Base-by-base conservation (phyloP, 2,113 vertebrate genomes). In the Dicrurus megarhynchus region DNA sequence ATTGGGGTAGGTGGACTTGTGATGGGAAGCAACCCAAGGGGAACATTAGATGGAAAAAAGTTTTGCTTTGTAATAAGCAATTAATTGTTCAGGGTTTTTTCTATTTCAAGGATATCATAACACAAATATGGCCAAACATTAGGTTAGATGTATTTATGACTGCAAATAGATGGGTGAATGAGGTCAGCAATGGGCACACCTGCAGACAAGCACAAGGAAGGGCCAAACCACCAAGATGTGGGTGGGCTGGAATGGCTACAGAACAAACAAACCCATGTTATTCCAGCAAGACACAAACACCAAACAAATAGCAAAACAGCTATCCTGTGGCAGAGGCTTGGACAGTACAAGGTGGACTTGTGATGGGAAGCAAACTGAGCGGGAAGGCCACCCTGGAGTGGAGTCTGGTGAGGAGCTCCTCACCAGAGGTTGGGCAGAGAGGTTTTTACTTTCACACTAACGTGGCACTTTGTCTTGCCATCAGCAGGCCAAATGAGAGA, bases 161-260 rank as follows among this genome's bases (percentile, higher is more conserved):
- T 94, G 81, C 64, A 96, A 96, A 97, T 84, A 97, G 91, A 86
- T 68, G 81, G 94, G 79, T 83, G 89, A 95, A 65, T 95, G 92
- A 97, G 95, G 95, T 95, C 93, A 97, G 90, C 81, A 65, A 94
- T 42, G 59, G 95, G 86, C 97, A 97, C 97, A 98, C 98, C 97
- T 98, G 98, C 96, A 97, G 95, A 96, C 90, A 85, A 94, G 95
- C 59, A 90, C 50, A 47, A 88, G 52, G 91, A 97, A 95, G 92
- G 77, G 95, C 96, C 97, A 98, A 97, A 96, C 97, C 97, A 97
- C 97, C 41, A 79, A 95, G 89, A 80, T 95, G 96, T 94, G 93
- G 97, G 97, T 91, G 95, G 96, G 92, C 92, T 94, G 97, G 96
- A 97, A 97, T 61, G 69, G 73, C 94, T 95, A 86, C 87, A 71